phyloP scores from a whole-genome alignment of 2,888 invertebrate genomes.

The Gymnocheta viridis region DNA sequence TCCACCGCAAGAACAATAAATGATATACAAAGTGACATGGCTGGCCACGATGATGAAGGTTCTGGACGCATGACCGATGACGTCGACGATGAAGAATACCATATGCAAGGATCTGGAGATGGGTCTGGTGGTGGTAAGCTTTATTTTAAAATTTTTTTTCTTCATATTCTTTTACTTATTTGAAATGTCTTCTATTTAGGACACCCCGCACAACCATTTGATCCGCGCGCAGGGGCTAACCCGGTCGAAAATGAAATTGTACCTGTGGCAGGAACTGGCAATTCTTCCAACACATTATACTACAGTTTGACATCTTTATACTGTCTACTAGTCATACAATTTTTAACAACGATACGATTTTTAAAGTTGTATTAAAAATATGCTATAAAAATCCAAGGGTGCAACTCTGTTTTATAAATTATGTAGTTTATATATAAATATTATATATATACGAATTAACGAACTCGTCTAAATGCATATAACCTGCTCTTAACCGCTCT shows the following conservation, averaged over 20 bases:
- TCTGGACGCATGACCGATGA: slow-evolving; percentile 78
- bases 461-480: slow-evolving; percentile 52
- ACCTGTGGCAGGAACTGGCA: slow-evolving; percentile 62
- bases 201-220: slow-evolving; percentile 73
- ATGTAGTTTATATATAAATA: slow-evolving; percentile 63
- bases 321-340: slow-evolving; percentile 66
- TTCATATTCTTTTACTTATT: background rate
- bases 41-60: slow-evolving; percentile 79
- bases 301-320: slow-evolving; percentile 48
- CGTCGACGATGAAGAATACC: slow-evolving; percentile 79
- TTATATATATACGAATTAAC: slow-evolving; percentile 46
- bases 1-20: slow-evolving; percentile 77
- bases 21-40: slow-evolving; percentile 82
- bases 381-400: slow-evolving; percentile 64
- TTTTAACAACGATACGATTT: slow-evolving; percentile 67
- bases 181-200: slow-evolving; percentile 68
- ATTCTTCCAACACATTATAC: slow-evolving; percentile 61
- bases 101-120: slow-evolving; percentile 80
- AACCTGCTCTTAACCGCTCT: slow-evolving; percentile 67
- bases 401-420: slow-evolving; percentile 69
- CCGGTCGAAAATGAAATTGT: slow-evolving; percentile 70
- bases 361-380: slow-evolving; percentile 60
- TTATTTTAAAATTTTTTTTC: background rate
- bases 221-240: slow-evolving; percentile 74
- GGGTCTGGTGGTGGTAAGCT: slow-evolving; percentile 80